A percentile compares a stretch with the other conserved stretches of the same genome.
These are phyloP conservation scores for Acrobasis consociella DNA, from an alignment of 2,888 invertebrate genomes.

Conservation along the genomic window DNA sequence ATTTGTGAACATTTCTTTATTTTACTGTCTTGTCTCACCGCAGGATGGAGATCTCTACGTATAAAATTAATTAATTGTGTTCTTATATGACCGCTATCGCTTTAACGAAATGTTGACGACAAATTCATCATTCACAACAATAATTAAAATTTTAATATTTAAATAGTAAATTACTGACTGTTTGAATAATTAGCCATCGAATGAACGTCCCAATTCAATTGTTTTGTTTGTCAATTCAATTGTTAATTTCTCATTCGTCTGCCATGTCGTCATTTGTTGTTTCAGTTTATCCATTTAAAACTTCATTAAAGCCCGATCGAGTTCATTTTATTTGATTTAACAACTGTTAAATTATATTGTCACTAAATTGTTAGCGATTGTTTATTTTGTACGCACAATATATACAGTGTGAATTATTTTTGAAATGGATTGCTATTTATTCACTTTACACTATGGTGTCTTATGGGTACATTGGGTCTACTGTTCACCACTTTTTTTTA, in stretches of 20 bases:
- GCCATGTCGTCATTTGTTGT: conserved; percentile 50
- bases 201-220: conserved; percentile 53
- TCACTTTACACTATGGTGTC: not conserved
- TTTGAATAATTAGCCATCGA: conserved; percentile 64
- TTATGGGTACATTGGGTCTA: too few species aligned
- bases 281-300: conserved; percentile 48
- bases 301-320: conserved; percentile 43
- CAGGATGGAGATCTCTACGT: too few species aligned
- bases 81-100: not conserved
- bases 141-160: conserved; percentile 64
- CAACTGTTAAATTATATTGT: conserved; percentile 29
- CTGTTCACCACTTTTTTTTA: too few species aligned
- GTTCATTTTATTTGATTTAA: conserved; percentile 44
- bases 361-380: conserved; percentile 26
- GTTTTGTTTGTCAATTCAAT: conserved; percentile 63
- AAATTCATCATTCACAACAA: conserved; percentile 23
- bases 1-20: too few species aligned
- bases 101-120: not conserved
- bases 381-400: conserved; percentile 21
- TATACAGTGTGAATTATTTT: conserved; percentile 6
- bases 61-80: not conserved
- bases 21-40: too few species aligned
- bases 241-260: conserved; percentile 61
- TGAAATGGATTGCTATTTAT: not conserved
- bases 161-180: conserved; percentile 54